Evolutionary conservation across 2,888 invertebrate genomes (phyloP).

Genomic region (Apotomis capreana): DNA sequence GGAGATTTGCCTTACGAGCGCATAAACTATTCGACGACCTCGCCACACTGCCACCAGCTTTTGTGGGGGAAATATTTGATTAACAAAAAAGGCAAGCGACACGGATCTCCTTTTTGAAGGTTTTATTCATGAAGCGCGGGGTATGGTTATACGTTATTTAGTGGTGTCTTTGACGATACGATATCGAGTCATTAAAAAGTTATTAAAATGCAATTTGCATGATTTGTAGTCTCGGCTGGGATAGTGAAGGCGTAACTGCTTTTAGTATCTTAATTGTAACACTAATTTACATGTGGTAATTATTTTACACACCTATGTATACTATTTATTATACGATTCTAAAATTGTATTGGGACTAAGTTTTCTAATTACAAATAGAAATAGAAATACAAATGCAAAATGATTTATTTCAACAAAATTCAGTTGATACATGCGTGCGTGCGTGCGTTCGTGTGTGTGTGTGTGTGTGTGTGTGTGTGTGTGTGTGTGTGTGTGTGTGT

Average conservation of each 20-base stretch:
- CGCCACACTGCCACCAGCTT: slow-evolving; percentile 43
- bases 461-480: no score
- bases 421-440: no score
- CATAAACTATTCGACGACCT: slow-evolving; percentile 59
- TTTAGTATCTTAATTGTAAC: background rate
- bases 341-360: no score
- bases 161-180: slow-evolving; percentile 19
- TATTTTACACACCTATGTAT: no score
- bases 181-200: slow-evolving; percentile 28
- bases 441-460: no score
- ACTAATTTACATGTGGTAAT: background rate
- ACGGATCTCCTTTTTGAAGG: slow-evolving; percentile 13
- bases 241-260: background rate
- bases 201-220: slow-evolving; percentile 29
- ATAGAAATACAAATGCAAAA: no score
- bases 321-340: no score
- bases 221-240: slow-evolving; percentile 8
- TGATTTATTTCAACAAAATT: no score
- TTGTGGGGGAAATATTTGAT: slow-evolving; percentile 60
- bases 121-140: slow-evolving; percentile 33
- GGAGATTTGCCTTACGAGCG: slow-evolving; percentile 62
- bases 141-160: slow-evolving; percentile 11
- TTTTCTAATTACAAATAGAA: no score
- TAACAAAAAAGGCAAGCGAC: slow-evolving; percentile 52
- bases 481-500: no score